Percentiles rank a stretch among this genome's conserved stretches.
Evolutionary conservation across 1,140 invertebrate genomes (phyloP).

Genomic region (Anoplophora glabripennis): DNA sequence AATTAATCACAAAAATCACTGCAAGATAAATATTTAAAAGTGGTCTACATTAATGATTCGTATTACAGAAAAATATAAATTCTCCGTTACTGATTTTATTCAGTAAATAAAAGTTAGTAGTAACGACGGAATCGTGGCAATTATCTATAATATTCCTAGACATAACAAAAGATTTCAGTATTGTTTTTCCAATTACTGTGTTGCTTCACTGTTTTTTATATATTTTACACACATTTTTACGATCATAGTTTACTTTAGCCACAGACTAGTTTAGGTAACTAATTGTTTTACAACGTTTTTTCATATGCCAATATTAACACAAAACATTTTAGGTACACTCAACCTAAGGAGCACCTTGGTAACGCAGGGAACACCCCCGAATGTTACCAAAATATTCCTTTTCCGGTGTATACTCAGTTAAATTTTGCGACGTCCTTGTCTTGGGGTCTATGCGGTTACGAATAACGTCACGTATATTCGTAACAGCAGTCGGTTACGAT

Average conservation of each 20-base stretch:
- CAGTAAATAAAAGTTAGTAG: no score
- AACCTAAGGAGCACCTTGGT: conserved; percentile 20
- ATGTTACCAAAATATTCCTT: conserved; percentile 19
- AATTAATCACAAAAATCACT: no score
- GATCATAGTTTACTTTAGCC: conserved; percentile 35
- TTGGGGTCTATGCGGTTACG: conserved; percentile 5
- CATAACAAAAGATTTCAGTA: not conserved
- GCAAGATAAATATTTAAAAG: no score
- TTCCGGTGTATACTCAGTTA: conserved; percentile 36
- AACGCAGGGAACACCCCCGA: not conserved
- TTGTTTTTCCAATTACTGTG: conserved; percentile 21
- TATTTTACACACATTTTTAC: conserved; percentile 36
- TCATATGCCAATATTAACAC: conserved; percentile 30
- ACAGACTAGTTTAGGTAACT: conserved; percentile 31
- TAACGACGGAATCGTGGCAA: no score
- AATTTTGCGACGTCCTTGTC: conserved; percentile 29
- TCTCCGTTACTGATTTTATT: no score
- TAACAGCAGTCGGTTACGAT: no score
- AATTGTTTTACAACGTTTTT: conserved; percentile 33
- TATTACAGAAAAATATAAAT: no score
- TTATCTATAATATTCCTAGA: not conserved
- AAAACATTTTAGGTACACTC: conserved; percentile 25
- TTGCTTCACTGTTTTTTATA: conserved; percentile 33
- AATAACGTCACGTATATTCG: no score
- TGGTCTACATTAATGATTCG: no score